Base-by-base conservation (phyloP, 2,888 invertebrate genomes). In the Anoncus sp. region DNA sequence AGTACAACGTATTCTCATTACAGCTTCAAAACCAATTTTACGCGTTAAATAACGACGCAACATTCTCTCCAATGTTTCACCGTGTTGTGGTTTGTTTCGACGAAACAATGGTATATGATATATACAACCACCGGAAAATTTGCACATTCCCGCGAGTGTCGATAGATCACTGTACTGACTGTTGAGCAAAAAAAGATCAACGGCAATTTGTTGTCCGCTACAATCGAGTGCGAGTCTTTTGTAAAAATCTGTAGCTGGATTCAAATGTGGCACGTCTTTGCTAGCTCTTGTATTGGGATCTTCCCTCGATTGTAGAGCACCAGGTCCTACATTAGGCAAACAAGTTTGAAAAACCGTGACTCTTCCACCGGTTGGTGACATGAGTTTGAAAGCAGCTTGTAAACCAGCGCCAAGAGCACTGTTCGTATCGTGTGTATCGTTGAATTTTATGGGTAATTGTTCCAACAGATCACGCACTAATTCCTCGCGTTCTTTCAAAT, bases 21-120 rank as follows among this genome's bases (percentile, higher is more conserved):
- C 99, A 5, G 99, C 98, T 91, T 99, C 99, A 91, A 99, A 99
- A 57, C 99, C 99, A 82, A 99, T 98, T 93, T 99, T 99, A 82
- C 99, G 93, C 0, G 97, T 97, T 71, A 99, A 93, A 92, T 99
- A 99, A 14, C 99, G 93, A 47, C 95, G 94, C 31, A 99, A 92
- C 91, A 95, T 95, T 70, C 95, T 93, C 79, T 95, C 94, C 77
- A 99, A 95, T 72, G 94, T 94, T 70, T 96, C 96, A 7, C 95
- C 94, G 87, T 96, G 94, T 82, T 95, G 93, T 10, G 93, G 92
- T 79, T 96, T 96, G 22, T 94, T 92, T 35, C 94, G 93, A 84
- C 95, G 94, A 92, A 97, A 98, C 87, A 97, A 93, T 24, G 99
- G 98, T 85, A 98, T 96, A 92, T 98, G 98, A 91, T 98, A 95